Evolutionary conservation across 2,113 vertebrate genomes (phyloP).

Genomic region (Hepsetus odoe): DNA sequence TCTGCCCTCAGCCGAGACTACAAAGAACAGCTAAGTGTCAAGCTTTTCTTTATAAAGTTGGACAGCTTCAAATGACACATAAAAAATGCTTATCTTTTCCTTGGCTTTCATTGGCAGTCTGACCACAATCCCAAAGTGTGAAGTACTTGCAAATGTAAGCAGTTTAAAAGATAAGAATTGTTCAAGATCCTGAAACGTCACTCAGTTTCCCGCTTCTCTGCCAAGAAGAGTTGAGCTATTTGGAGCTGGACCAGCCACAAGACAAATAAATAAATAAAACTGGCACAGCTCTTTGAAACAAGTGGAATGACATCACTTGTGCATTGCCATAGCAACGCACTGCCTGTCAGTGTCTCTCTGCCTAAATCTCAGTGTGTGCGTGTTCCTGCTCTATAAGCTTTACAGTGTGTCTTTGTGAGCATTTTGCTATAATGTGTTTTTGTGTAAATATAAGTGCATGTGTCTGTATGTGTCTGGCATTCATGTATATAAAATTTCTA

Average conservation of each 20-base stretch:
- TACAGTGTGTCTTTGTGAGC: not conserved
- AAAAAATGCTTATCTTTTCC: not conserved
- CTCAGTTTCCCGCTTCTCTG: conserved; percentile 54
- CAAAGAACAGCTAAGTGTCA: not conserved
- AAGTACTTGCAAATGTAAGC: conserved; percentile 30
- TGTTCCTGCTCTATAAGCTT: conserved; percentile 22
- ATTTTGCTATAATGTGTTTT: not conserved
- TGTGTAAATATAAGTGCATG: not conserved
- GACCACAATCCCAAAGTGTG: not conserved
- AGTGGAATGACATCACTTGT: conserved; percentile 42
- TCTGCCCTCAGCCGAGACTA: not conserved
- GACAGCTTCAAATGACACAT: conserved; percentile 1
- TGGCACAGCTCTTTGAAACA: conserved; percentile 27
- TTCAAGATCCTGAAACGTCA: conserved; percentile 57
- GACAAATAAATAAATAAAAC: conserved; percentile 47
- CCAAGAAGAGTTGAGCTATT: conserved; percentile 43
- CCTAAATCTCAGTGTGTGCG: conserved; percentile 34
- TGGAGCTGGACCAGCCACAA: conserved; percentile 31
- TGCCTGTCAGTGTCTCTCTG: conserved; percentile 35
- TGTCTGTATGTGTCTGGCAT: too few relatives aligned
- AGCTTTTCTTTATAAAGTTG: conserved; percentile 10
- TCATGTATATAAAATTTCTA: too few relatives aligned
- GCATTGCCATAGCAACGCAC: conserved; percentile 51
- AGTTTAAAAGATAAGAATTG: conserved; percentile 40
- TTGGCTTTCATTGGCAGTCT: not conserved